Evolutionary conservation across 2,888 invertebrate genomes (phyloP).

Genomic region (Rhagonycha fulva): DNA sequence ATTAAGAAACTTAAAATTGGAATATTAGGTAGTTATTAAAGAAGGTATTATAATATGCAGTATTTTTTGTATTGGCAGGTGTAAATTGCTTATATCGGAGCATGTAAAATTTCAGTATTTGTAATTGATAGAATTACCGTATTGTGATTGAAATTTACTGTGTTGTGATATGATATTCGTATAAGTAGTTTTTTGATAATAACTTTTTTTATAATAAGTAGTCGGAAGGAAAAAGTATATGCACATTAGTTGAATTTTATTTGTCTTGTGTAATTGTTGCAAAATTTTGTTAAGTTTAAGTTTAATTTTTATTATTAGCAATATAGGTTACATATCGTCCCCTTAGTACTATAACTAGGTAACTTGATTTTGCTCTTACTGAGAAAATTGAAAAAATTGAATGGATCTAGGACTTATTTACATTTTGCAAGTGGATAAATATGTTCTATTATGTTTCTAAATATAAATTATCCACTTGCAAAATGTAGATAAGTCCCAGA

Average conservation of each 20-base stretch:
- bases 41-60: background rate
- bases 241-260: background rate
- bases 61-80: background rate
- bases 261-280: background rate
- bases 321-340: too few relatives aligned
- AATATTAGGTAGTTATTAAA: background rate
- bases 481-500: too few relatives aligned
- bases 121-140: background rate
- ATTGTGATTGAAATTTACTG: constrained; percentile 16
- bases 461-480: too few relatives aligned
- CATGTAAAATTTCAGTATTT: background rate
- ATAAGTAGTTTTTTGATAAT: background rate
- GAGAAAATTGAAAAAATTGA: too few relatives aligned
- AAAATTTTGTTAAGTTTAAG: background rate
- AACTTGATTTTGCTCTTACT: too few relatives aligned
- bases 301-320: background rate
- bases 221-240: background rate
- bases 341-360: too few relatives aligned
- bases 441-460: too few relatives aligned
- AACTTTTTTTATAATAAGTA: background rate
- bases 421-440: too few relatives aligned
- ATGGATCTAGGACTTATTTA: too few relatives aligned
- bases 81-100: background rate
- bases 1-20: background rate
- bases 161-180: constrained; percentile 10